phyloP scores from a whole-genome alignment of 1,140 invertebrate species.

The Brachionus angularis region DNA sequence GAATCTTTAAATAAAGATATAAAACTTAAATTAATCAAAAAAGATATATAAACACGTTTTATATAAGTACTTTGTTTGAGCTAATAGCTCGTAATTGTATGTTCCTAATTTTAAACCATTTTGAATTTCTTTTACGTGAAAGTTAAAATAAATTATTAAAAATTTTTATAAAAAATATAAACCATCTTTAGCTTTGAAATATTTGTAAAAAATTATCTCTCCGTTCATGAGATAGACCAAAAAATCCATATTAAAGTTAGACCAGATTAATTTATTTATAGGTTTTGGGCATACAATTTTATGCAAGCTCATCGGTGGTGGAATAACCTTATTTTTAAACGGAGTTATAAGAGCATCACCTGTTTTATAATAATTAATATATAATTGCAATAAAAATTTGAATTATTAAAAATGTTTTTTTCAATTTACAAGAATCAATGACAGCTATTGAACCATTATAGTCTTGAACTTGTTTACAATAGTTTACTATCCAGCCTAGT shows the following conservation, averaged over 20 bases:
- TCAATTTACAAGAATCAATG: constrained; percentile 67
- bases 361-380: constrained; percentile 47
- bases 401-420: not conserved
- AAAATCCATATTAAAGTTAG: constrained; percentile 37
- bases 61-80: not conserved
- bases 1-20: not conserved
- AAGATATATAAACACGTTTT: not conserved
- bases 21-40: not conserved
- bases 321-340: constrained; percentile 69
- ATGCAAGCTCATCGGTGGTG: constrained; percentile 74
- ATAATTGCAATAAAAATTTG: not conserved
- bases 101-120: constrained; percentile 24
- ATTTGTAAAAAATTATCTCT: constrained; percentile 21
- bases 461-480: constrained; percentile 37
- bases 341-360: constrained; percentile 68
- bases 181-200: constrained; percentile 21
- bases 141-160: not conserved
- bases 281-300: constrained; percentile 61
- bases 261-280: constrained; percentile 62
- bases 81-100: not conserved
- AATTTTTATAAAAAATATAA: not conserved
- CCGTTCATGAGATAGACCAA: constrained; percentile 16
- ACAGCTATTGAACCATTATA: constrained; percentile 65
- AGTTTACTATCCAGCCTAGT: constrained; percentile 28
- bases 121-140: constrained; percentile 2